phyloP scores from a whole-genome alignment of 2,888 invertebrate species.

The Torymus aiolomorphi region DNA sequence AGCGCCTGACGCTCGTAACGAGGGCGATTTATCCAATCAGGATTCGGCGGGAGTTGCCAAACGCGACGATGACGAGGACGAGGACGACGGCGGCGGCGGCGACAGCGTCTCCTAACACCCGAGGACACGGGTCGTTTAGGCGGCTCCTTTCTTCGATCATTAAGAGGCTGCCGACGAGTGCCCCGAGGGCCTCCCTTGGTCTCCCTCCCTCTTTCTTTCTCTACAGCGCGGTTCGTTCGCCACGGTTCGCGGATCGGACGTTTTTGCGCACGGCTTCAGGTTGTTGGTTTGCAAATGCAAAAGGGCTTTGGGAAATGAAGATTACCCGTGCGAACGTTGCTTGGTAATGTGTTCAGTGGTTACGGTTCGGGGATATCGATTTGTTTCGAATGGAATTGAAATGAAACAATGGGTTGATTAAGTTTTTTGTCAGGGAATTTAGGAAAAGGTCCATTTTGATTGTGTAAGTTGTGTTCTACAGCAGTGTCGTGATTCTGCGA shows the following conservation, averaged over 20 bases:
- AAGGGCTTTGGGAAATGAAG: too few species aligned
- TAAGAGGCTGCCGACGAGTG: constrained; percentile 66
- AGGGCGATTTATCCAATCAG: constrained; percentile 64
- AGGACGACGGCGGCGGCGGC: neutral
- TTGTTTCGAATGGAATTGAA: too few species aligned
- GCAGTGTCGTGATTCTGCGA: too few species aligned
- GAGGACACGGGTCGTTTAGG: constrained; percentile 74
- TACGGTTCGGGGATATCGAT: too few species aligned
- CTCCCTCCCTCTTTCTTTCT: constrained; percentile 49
- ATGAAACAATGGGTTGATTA: too few species aligned
- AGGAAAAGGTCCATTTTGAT: too few species aligned
- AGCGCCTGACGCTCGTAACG: constrained; percentile 53
- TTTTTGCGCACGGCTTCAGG: too few species aligned
- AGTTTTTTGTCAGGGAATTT: too few species aligned
- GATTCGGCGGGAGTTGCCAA: constrained; percentile 44
- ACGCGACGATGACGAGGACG: neutral
- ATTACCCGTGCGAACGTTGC: too few species aligned
- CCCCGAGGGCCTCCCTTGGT: constrained; percentile 58
- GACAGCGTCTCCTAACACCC: constrained; percentile 69
- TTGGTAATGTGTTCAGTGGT: too few species aligned
- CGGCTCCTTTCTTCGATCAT: constrained; percentile 74
- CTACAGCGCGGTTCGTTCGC: neutral
- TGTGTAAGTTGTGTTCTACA: too few species aligned
- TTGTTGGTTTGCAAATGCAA: too few species aligned
- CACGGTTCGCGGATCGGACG: neutral